Evolutionary conservation across 2,113 vertebrate species (phyloP).

Genomic region (Erythrocercus mccallii): DNA sequence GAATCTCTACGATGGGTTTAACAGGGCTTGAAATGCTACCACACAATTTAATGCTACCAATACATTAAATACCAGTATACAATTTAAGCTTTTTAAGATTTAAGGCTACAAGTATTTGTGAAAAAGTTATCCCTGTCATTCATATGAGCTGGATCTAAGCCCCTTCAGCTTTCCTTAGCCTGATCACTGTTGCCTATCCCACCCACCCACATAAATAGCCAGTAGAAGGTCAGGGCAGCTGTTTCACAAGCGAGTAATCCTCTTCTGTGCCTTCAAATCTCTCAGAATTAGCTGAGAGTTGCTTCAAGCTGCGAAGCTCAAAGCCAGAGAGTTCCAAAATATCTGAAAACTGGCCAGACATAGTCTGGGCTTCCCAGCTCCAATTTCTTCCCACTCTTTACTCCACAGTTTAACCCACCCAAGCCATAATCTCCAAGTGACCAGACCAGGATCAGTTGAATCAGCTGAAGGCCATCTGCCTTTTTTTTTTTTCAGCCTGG

Average conservation of each 20-base stretch:
- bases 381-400: neutral
- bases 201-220: neutral
- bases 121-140: slow-evolving; percentile 21
- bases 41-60: neutral
- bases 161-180: neutral
- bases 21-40: neutral
- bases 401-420: neutral
- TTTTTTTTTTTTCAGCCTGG: neutral
- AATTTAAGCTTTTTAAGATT: slow-evolving; percentile 13
- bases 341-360: neutral
- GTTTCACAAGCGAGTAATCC: slow-evolving; percentile 9
- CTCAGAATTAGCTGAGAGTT: neutral
- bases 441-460: neutral
- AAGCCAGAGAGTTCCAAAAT: neutral
- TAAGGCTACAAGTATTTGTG: neutral
- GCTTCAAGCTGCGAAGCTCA: neutral
- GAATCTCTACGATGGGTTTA: neutral
- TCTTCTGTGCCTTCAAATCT: neutral
- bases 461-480: neutral
- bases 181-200: neutral
- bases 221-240: neutral
- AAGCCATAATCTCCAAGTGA: accelerated
- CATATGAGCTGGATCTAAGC: neutral
- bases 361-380: neutral
- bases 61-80: neutral